A percentile compares a stretch with the other conserved stretches of the same genome.
Conservation (phyloP, 2,113 vertebrate species). For the Apeltes quadracus region DNA sequence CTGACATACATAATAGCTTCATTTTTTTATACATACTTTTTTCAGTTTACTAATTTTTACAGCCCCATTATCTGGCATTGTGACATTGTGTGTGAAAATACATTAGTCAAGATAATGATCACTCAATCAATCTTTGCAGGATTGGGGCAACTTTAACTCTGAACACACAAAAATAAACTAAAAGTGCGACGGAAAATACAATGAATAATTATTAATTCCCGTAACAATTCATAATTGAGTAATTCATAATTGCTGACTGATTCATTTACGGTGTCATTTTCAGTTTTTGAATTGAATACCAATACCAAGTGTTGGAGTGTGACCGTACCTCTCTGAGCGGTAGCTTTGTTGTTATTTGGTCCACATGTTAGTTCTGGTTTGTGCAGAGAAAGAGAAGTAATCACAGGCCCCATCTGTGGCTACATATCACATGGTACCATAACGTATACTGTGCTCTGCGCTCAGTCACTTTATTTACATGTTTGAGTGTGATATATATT, state of each 20-base stretch:
- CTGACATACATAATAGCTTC: conserved; percentile 82
- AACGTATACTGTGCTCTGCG: conserved; percentile 9
- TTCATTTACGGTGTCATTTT: neutral
- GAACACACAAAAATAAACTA: conserved; percentile 13
- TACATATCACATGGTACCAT: conserved; percentile 18
- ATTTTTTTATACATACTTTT: conserved; percentile 58
- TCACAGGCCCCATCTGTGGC: conserved; percentile 82
- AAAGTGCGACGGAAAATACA: conserved; percentile 4
- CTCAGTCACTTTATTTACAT: neutral
- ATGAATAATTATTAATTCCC: conserved; percentile 19
- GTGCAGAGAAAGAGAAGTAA: conserved; percentile 72
- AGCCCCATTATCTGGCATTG: conserved; percentile 82
- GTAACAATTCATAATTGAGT: neutral
- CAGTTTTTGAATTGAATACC: neutral
- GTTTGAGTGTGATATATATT: conserved; percentile 15
- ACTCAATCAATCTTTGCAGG: conserved; percentile 59
- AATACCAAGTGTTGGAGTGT: neutral
- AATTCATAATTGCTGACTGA: too few species aligned
- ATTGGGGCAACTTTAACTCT: conserved; percentile 34
- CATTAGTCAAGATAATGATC: conserved; percentile 61
- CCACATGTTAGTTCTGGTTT: conserved; percentile 25
- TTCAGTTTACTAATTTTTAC: conserved; percentile 78
- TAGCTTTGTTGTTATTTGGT: conserved; percentile 30
- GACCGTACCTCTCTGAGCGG: neutral
- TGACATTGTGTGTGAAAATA: conserved; percentile 78